phyloP scores from a whole-genome alignment of 2,888 invertebrate species.

The Gari tellinella region DNA sequence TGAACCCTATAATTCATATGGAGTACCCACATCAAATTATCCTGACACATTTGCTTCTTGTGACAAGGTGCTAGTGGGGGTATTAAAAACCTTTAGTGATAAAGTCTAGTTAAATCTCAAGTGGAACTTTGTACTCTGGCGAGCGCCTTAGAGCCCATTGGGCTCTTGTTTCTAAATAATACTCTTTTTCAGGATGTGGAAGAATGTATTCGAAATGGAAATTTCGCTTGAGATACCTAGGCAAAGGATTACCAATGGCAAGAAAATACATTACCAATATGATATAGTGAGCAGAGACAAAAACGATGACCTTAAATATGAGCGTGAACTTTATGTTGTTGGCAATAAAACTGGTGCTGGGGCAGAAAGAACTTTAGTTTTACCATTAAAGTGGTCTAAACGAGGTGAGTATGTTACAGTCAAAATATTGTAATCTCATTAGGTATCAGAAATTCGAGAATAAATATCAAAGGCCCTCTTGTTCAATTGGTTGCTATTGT shows the following conservation, averaged over 20 bases:
- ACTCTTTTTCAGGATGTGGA: slow-evolving; percentile 8
- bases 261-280: slow-evolving; percentile 15
- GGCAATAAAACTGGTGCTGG: not conserved
- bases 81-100: too few relatives aligned
- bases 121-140: too few relatives aligned
- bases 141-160: too few relatives aligned
- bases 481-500: too few relatives aligned
- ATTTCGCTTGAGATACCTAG: slow-evolving; percentile 10
- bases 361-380: slow-evolving; percentile 10
- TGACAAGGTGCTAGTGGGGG: too few relatives aligned
- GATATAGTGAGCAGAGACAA: not conserved
- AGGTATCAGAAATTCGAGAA: too few relatives aligned
- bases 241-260: not conserved
- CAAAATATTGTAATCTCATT: not conserved
- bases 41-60: too few relatives aligned
- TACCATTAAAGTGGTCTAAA: slow-evolving; percentile 3
- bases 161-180: not conserved
- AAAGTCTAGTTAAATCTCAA: too few relatives aligned
- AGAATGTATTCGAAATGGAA: slow-evolving; percentile 15
- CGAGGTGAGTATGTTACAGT: slow-evolving; percentile 7
- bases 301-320: not conserved
- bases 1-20: too few relatives aligned
- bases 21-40: too few relatives aligned
- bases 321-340: slow-evolving; percentile 17
- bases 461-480: too few relatives aligned